A percentile compares a stretch with the other conserved stretches of the same genome.
phyloP scores from a whole-genome alignment of 2,888 invertebrate genomes.

The Chalcis sispes region DNA sequence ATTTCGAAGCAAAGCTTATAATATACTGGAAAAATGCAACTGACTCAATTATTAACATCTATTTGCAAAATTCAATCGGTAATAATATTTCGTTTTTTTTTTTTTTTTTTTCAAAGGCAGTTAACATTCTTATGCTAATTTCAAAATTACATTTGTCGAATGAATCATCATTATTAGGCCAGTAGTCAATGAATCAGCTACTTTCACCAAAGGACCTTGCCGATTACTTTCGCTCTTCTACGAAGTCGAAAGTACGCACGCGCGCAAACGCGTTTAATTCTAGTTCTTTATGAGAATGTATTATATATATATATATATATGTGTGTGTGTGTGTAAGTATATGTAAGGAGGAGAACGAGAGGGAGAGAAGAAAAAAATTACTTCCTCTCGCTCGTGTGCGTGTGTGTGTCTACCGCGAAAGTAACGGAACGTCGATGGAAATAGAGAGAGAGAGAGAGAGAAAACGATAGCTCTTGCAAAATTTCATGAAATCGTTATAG shows the following conservation, averaged over 20 bases:
- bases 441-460: background rate
- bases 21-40: no score
- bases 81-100: no score
- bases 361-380: slow-evolving; percentile 8
- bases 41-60: no score
- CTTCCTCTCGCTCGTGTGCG: background rate
- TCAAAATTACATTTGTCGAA: slow-evolving; percentile 48
- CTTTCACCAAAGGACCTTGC: slow-evolving; percentile 57
- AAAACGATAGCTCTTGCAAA: slow-evolving; percentile 40
- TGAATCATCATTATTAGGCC: slow-evolving; percentile 51
- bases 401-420: slow-evolving; percentile 19
- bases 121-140: background rate
- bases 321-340: no score
- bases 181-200: slow-evolving; percentile 50
- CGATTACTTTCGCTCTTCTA: slow-evolving; percentile 55
- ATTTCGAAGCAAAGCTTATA: no score
- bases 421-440: slow-evolving; percentile 8
- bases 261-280: slow-evolving; percentile 23
- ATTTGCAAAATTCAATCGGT: no score
- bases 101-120: no score
- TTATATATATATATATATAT: slow-evolving; percentile 21
- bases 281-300: slow-evolving; percentile 36
- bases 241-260: slow-evolving; percentile 49
- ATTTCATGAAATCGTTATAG: slow-evolving; percentile 24
- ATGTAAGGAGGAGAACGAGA: no score